Evolutionary conservation across 2,797 vertebrate genomes (phyloP), one percentile per base, ranked within the genome.

Genomic region (Pterois miles): DNA sequence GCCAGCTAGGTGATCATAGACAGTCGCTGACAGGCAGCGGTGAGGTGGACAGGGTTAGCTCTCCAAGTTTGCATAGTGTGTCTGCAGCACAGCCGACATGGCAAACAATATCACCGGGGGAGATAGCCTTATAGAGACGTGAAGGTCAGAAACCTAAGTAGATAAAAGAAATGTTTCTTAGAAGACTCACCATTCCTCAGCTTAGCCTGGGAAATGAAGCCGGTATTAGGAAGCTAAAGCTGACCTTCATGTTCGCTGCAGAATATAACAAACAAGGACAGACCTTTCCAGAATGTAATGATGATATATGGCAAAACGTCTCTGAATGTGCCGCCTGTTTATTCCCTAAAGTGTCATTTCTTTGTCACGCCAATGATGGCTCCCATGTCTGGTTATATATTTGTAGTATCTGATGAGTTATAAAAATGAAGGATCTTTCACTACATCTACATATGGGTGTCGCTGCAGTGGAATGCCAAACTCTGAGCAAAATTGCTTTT

Each of bases 1-100:
- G 86, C 78, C 88, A 83, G 86, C 83, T 23, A 83, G 91, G 88
- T 90, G 88, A 93, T 94, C 89, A 86, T 65, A 86, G 87, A 86
- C 81, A 29, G 34, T 76, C 16, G 34, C 77, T 92, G 92, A 93
- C 90, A 91, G 86, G 87, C 48, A 8, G 76, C 54, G 56, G 74
- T 31, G 57, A 34, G 72, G 77, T 71, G 82, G 89, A 90, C 90
- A 88, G 91, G 90, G 89, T 90, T 88, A 74, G 81, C 85, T 82
- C 65, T 83, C 78, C n/a, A 68, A 74, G 81, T 91, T 88, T 89
- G 82, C 85, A 87, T 91, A 80, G 85, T 86, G 90, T 90, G 89
- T 87, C 66, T 29, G 31, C 74, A 69, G 82, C 72, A 48, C 83
- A 64, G 75, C 60, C 80, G 83, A 88, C 78, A 70, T 56, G 68